phyloP scores from a whole-genome alignment of 2,113 vertebrate genomes.

The Hemiprocne comata region DNA sequence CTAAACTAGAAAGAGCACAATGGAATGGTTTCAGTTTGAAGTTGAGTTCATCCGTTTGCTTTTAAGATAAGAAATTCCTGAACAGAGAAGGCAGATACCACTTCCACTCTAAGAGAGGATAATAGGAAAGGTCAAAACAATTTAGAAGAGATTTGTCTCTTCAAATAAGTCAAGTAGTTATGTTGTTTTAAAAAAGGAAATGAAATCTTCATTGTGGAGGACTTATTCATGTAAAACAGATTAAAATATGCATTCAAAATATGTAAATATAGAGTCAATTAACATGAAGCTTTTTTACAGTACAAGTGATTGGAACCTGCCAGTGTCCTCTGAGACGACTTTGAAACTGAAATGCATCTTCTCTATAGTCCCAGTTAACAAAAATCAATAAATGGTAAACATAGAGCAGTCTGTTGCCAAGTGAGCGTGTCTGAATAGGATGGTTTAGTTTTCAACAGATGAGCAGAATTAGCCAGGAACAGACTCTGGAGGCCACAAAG shows the following conservation, averaged over 20 bases:
- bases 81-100: slow-evolving; percentile 23
- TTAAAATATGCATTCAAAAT: slow-evolving; percentile 76
- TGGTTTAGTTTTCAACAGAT: slow-evolving; percentile 50
- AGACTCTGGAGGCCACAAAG: background rate
- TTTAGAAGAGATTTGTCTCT: slow-evolving; percentile 63
- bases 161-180: slow-evolving; percentile 69
- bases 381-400: slow-evolving; percentile 74
- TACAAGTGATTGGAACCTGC: slow-evolving; percentile 70
- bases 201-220: slow-evolving; percentile 68
- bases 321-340: slow-evolving; percentile 68
- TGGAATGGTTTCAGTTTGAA: slow-evolving; percentile 31
- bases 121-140: slow-evolving; percentile 69
- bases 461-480: slow-evolving; percentile 26
- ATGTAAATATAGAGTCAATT: slow-evolving; percentile 77
- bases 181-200: slow-evolving; percentile 69
- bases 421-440: slow-evolving; percentile 43
- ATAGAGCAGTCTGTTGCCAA: slow-evolving; percentile 54
- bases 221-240: slow-evolving; percentile 74
- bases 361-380: slow-evolving; percentile 58
- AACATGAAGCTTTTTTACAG: slow-evolving; percentile 59
- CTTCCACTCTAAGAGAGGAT: slow-evolving; percentile 55
- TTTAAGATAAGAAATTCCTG: slow-evolving; percentile 62
- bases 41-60: slow-evolving; percentile 25
- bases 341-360: slow-evolving; percentile 69
- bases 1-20: slow-evolving; percentile 12